Evolutionary conservation across 2,888 invertebrate genomes (phyloP), one percentile per base, ranked within the genome.

Genomic region (Calameuta idolon): DNA sequence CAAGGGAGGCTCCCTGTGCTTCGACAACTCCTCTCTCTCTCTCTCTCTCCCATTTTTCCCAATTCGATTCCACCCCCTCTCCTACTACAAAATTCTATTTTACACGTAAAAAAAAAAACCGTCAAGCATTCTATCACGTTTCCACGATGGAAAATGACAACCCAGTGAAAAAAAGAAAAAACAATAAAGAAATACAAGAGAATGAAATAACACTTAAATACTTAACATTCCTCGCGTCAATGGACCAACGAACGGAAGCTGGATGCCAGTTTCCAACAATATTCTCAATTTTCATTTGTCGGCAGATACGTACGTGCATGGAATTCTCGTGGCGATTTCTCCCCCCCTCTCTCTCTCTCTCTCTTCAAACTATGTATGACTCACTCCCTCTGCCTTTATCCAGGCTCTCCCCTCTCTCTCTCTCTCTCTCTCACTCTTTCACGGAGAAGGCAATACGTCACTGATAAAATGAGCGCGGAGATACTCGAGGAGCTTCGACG

Each of bases 261-360:
- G 55, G 55, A 55, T 31, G 30, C 71, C 31, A 74, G 34, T 74
- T 34, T 74, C 74, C 31, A 30, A 34, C 34, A 78, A 69, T 85
- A 84, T 86, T 85, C 84, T 85, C 85, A 85, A 86, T 84, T 85
- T 84, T 86, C 82, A 85, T 85, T 85, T 84, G 84, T 84, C 81
- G 82, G 83, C 84, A 82, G 81, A 83, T 83, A 83, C 83, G 84
- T 82, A 85, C 87, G 86, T 87, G 86, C 83, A 82, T 81, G 81
- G 87, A 84, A 86, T 87, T 34, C 77, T 73, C 71, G 35, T 15
- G 74, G 31, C 31, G 12, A 71, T 9, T 55, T 55, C 23, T 5
- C 11, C 2, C 0, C 12, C 12, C 4, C 23, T 9, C 23, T 23
- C 40, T 23, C 40, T 9, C 23, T 37, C 37, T 35, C 35, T 35